Conservation (phyloP, 2,797 vertebrate genomes). For the Phoeniculus purpureus region DNA sequence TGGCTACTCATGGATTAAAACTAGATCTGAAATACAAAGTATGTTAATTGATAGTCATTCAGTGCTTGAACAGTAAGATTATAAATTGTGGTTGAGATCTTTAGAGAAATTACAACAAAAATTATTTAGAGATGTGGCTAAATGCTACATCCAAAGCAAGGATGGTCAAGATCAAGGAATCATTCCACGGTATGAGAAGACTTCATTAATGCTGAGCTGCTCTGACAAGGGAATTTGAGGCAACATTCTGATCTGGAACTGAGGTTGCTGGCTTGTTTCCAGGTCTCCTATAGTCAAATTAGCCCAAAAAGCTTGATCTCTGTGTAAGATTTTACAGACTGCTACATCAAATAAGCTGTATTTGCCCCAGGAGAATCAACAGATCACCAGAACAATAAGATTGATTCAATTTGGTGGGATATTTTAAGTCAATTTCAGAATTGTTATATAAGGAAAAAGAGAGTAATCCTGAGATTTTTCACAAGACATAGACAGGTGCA, state of each 20-base stretch:
- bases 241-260: neutral
- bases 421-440: neutral
- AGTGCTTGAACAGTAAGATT: neutral
- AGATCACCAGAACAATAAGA: neutral
- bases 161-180: neutral
- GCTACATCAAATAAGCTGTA: neutral
- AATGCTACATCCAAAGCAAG: neutral
- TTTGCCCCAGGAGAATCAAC: neutral
- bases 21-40: neutral
- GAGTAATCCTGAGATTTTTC: neutral
- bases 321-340: neutral
- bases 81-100: neutral
- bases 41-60: neutral
- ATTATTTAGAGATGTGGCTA: neutral
- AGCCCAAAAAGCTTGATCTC: neutral
- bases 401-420: rapidly evolving
- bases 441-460: neutral
- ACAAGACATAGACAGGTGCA: neutral
- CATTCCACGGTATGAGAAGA: neutral
- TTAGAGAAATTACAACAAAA: neutral
- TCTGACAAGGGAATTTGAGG: neutral
- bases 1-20: neutral
- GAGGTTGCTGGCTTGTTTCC: neutral
- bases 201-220: neutral
- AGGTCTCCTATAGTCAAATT: neutral